phyloP scores from a whole-genome alignment of 1,140 invertebrate species.

The Bombyx mandarina region DNA sequence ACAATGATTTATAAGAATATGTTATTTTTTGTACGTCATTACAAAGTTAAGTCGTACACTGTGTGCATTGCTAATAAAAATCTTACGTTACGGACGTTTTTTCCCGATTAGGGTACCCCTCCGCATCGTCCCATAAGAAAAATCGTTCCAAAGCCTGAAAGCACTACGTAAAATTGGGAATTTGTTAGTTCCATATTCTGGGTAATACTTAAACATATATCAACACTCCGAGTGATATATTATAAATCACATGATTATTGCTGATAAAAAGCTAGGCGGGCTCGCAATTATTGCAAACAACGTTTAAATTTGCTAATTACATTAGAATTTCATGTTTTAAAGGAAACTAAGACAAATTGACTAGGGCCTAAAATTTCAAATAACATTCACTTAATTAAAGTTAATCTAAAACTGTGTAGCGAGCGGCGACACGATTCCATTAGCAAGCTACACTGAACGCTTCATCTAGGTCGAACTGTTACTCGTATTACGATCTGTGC shows the following conservation, averaged over 20 bases:
- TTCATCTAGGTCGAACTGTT: conserved; percentile 20
- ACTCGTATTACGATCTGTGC: conserved; percentile 11
- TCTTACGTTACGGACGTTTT: too few relatives aligned
- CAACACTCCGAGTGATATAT: too few relatives aligned
- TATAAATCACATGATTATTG: not conserved
- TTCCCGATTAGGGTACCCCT: too few relatives aligned
- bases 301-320: conserved; percentile 2
- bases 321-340: conserved; percentile 20
- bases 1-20: too few relatives aligned
- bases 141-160: too few relatives aligned
- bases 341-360: conserved; percentile 27
- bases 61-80: too few relatives aligned
- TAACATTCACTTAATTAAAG: conserved; percentile 56
- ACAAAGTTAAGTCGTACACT: too few relatives aligned
- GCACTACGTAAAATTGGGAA: too few relatives aligned
- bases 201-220: too few relatives aligned
- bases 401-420: conserved; percentile 43
- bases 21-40: too few relatives aligned
- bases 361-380: conserved; percentile 35
- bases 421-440: conserved; percentile 40
- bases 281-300: not conserved
- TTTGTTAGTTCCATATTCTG: not conserved
- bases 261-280: not conserved
- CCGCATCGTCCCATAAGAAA: too few relatives aligned
- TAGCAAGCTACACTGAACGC: conserved; percentile 28